Evolutionary conservation across 2,797 vertebrate genomes (phyloP).

Genomic region (Etheostoma nigrum): DNA sequence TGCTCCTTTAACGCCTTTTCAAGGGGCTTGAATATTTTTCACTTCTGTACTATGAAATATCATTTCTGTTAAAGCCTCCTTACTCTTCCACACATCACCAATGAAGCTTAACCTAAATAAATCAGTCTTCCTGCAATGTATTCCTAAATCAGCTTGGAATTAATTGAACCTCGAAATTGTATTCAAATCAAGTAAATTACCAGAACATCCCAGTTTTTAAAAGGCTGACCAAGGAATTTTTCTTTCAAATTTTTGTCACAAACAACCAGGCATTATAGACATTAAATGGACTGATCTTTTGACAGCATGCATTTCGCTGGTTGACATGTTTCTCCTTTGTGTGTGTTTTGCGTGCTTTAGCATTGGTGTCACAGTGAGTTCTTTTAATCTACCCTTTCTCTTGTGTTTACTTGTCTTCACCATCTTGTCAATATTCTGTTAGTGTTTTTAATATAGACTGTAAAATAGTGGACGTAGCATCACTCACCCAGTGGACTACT

Average conservation of each 20-base stretch:
- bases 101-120: slow-evolving; percentile 86
- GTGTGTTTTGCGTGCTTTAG: slow-evolving; percentile 36
- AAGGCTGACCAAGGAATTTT: slow-evolving; percentile 74
- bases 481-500: too few species aligned
- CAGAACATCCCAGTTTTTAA: slow-evolving; percentile 53
- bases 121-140: slow-evolving; percentile 80
- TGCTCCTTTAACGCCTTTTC: slow-evolving; percentile 81
- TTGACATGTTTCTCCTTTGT: slow-evolving; percentile 55
- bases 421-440: slow-evolving; percentile 57
- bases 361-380: slow-evolving; percentile 19
- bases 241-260: slow-evolving; percentile 58
- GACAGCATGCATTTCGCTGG: slow-evolving; percentile 39
- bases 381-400: slow-evolving; percentile 44
- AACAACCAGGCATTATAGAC: slow-evolving; percentile 54
- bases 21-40: slow-evolving; percentile 75
- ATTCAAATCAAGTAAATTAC: slow-evolving; percentile 75
- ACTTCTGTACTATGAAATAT: slow-evolving; percentile 72
- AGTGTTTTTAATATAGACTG: slow-evolving; percentile 46
- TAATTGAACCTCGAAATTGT: slow-evolving; percentile 76
- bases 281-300: slow-evolving; percentile 58
- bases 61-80: slow-evolving; percentile 73
- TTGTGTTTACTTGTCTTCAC: slow-evolving; percentile 47
- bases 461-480: too few species aligned
- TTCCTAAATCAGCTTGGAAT: slow-evolving; percentile 74
- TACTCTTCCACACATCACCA: slow-evolving; percentile 60